A percentile compares a stretch with the other conserved stretches of the same genome.
phyloP scores from a whole-genome alignment of 2,113 vertebrate species.

The Leucopternis melanops region DNA sequence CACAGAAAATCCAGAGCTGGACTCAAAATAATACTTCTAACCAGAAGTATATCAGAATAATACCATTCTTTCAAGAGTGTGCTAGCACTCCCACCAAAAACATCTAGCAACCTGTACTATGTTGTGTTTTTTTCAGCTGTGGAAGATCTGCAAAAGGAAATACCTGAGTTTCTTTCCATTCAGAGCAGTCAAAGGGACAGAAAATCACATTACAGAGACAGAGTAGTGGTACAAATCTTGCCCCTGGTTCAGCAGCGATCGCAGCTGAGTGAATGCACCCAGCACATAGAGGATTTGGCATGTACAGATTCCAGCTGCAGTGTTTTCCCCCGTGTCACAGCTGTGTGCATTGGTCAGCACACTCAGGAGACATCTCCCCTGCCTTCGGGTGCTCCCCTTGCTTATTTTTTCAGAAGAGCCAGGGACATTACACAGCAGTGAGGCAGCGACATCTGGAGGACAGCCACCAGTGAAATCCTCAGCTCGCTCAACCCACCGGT shows the following conservation, averaged over 20 bases:
- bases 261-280: neutral
- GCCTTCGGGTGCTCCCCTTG: neutral
- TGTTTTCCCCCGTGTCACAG: neutral
- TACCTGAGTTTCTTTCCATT: neutral
- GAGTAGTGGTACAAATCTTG: too few species aligned
- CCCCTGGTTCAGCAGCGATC: neutral
- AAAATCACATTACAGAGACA: neutral
- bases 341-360: too few species aligned
- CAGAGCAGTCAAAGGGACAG: neutral
- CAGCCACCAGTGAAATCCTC: neutral
- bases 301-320: neutral
- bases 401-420: neutral
- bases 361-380: neutral
- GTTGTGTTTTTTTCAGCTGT: neutral
- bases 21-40: neutral
- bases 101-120: neutral
- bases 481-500: neutral
- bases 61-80: neutral
- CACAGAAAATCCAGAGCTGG: neutral
- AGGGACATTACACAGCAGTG: neutral
- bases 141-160: neutral
- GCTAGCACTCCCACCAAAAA: neutral
- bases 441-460: constrained; percentile 33
- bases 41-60: neutral
- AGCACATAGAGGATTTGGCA: accelerated